Conservation (phyloP, 2,113 vertebrate species). For the Leucoraja erinaceus region DNA sequence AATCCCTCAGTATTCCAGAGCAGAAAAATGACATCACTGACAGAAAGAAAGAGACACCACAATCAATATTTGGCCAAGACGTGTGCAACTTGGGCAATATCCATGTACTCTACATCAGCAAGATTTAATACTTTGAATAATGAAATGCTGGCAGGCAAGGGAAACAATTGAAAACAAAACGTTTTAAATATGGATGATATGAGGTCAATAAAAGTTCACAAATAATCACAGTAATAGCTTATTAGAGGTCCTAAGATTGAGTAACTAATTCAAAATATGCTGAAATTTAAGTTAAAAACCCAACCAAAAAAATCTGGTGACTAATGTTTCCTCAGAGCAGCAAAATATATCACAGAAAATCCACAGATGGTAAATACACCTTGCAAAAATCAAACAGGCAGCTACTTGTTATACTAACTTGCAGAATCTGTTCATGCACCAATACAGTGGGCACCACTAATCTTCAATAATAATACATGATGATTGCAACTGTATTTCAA, state of each 20-base stretch:
- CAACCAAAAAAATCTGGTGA: background rate
- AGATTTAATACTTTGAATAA: background rate
- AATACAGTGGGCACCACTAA: background rate
- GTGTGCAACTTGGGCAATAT: background rate
- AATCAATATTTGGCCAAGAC: constrained; percentile 1
- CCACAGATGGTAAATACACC: background rate
- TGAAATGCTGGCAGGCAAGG: background rate
- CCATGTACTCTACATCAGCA: background rate
- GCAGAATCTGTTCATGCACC: background rate
- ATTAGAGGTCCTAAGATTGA: background rate
- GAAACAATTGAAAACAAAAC: background rate
- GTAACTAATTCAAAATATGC: background rate
- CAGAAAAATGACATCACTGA: background rate
- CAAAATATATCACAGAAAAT: background rate
- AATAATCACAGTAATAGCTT: background rate
- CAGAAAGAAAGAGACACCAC: background rate
- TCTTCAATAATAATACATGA: background rate
- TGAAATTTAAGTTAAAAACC: background rate
- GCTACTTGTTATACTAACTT: background rate
- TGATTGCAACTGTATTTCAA: too few species aligned
- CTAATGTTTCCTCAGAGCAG: background rate
- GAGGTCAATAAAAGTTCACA: background rate
- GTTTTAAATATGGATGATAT: too few species aligned
- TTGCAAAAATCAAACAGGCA: background rate
- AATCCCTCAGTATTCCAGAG: background rate